These are phyloP conservation scores for Rhineura floridana DNA, from an alignment of 2,113 vertebrate species.

Conservation along the genomic window DNA sequence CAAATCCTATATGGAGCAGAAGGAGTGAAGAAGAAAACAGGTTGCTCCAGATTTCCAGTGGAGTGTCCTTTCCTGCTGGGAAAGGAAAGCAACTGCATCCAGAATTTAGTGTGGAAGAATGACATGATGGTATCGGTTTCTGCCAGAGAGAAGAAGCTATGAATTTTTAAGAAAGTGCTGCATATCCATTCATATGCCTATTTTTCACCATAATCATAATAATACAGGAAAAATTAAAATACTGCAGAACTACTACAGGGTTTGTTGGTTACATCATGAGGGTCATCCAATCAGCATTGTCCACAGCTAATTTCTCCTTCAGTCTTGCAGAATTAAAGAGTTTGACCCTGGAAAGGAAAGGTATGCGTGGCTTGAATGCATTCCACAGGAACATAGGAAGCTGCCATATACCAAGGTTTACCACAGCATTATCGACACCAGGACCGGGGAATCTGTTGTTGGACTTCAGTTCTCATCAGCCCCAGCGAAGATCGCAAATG, in stretches of 20 bases:
- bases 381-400: too few species aligned
- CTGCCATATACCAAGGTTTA: too few species aligned
- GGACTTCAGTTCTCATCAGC: too few species aligned
- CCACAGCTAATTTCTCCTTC: too few species aligned
- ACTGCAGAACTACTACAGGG: neutral
- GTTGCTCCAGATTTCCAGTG: too few species aligned
- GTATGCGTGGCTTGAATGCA: neutral
- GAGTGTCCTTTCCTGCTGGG: too few species aligned
- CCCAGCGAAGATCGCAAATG: too few species aligned
- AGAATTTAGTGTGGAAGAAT: neutral
- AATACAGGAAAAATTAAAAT: neutral
- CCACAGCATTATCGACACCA: too few species aligned
- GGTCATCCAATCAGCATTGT: neutral
- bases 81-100: too few species aligned
- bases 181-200: neutral
- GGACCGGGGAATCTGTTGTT: too few species aligned
- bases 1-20: neutral
- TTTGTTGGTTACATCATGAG: neutral
- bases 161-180: too few species aligned
- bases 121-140: neutral
- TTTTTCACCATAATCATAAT: neutral
- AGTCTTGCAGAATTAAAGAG: neutral
- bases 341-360: neutral
- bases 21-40: neutral
- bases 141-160: neutral